Base-by-base conservation (phyloP, 1,140 invertebrate genomes). In the Lamellibrachia luymesi region DNA sequence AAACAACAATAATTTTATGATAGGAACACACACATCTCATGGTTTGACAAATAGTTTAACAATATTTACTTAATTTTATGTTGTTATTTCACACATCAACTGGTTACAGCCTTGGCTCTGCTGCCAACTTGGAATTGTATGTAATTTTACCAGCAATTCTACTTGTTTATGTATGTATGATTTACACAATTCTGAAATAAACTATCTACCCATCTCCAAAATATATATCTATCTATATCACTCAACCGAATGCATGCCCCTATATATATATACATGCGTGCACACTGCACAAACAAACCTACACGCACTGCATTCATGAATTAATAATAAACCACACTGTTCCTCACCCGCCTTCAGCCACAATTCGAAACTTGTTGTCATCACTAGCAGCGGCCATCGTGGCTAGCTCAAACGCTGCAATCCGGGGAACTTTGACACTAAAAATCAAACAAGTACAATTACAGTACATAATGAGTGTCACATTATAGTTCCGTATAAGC, bases 291-390 rank as follows among this genome's bases (percentile, higher is more conserved):
- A 51, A 13, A 92, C 27, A 52, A 6, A 13, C 49, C 5, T 1
- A 89, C 25, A 93, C 90, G 50, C 5, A 93, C 92, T 50, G 92
- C 92, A 51, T 38, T 90, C 2, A 25, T 90, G 52, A 90, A 50
- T 91, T 13, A 91, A 90, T 50, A 56, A 50, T 51, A 92, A 92
- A 13, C 38, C 38, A 49, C 92, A 51, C 49, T 13, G 13, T 13
- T 49, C 90, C 95, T 90, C 93, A 96, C 95, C 95, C 95, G 92
- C 95, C 95, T 93, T 96, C 95, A 22, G 95, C 95, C 10, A 95
- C 95, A 93, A 96, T 96, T n/a, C 95, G 93, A 93, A 96, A 96
- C 92, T 96, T 96, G 94, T 96, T 96, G 93, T 96, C 95, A 93
- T 96, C 95, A 90, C 94, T 94, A 6, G 95, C 95, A n/a, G 95